phyloP scores from a whole-genome alignment of 2,113 vertebrate genomes.

The Scomber japonicus region DNA sequence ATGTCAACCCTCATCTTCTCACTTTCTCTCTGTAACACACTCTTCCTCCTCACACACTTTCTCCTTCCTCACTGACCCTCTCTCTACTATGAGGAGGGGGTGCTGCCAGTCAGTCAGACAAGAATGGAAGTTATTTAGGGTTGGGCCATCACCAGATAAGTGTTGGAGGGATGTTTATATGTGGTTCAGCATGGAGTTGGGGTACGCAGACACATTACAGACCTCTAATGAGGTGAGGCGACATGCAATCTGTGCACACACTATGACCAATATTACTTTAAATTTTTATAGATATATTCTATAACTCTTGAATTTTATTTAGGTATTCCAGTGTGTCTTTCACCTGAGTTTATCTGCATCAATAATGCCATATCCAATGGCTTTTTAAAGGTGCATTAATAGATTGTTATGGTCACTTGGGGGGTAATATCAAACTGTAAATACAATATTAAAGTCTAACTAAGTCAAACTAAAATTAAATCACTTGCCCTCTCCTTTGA shows the following conservation, averaged over 20 bases:
- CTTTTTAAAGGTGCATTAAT: too few species aligned
- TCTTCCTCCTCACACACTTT: conserved; percentile 44
- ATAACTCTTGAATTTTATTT: not conserved
- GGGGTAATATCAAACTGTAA: too few species aligned
- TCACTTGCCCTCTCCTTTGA: too few species aligned
- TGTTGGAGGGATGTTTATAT: conserved; percentile 41
- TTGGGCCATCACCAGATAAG: conserved; percentile 64
- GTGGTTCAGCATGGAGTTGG: conserved; percentile 55
- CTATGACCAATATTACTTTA: not conserved
- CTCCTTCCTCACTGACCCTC: conserved; percentile 28
- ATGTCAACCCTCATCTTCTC: conserved; percentile 35
- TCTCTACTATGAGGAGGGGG: conserved; percentile 20
- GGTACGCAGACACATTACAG: conserved; percentile 51
- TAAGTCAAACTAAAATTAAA: too few species aligned
- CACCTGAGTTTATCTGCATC: too few species aligned
- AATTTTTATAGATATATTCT: not conserved
- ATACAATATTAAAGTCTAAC: too few species aligned
- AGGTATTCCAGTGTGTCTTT: too few species aligned
- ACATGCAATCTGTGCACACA: not conserved
- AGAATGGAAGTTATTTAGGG: conserved; percentile 80
- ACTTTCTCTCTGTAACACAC: conserved; percentile 33
- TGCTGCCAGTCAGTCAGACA: conserved; percentile 32
- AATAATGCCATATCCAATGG: too few species aligned
- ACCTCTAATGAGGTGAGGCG: conserved; percentile 52
- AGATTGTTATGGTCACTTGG: too few species aligned